Base-by-base conservation (phyloP, 2,888 invertebrate genomes). In the Barypeithes pellucidus region DNA sequence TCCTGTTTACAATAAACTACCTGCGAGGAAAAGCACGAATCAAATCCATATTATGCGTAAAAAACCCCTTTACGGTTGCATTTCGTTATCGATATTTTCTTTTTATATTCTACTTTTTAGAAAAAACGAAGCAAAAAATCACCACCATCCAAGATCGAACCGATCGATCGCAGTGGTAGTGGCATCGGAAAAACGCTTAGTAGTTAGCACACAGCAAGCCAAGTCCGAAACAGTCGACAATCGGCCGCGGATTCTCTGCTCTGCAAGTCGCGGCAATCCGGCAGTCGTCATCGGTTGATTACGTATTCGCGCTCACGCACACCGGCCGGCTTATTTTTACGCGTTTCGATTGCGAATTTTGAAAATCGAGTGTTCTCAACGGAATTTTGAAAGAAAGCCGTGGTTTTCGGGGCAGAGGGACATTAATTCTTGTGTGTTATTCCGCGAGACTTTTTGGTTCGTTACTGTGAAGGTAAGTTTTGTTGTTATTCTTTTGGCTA, bases 241-340 rank as follows among this genome's bases (percentile, higher is more conserved):
- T 70, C 70, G 62, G 63, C 70, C 63, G 63, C 63, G 70, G 62
- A 57, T 70, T 70, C 70, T 70, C 70, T 62, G 62, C 70, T 45
- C 57, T 63, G 70, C 63, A 63, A 70, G 70, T 70, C 63, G 70
- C 70, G 50, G 70, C 45, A 14, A 41, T 62, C 33, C 29, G 57
- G 24, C 7, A 29, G 7, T 29, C 29, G 60, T 33, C 33, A 33
- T 33, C 33, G 33, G 11, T 7, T 4, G 7, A 29, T 29, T 29
- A 14, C 54, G 54, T 33, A 33, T 57, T 57, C 54, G 39, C n/a
- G n/a, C 3, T 47, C 18, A 45, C 50, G 50, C 29, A n/a, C n/a
- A 50, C 70, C 70, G 70, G 70, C 70, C 70, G 70, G 70, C 57
- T 22, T 36, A 14, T 39, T 50, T 39, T 45, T 50, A 39, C 11